phyloP scores from a whole-genome alignment of 2,113 vertebrate species.

The Fregetta grallaria region DNA sequence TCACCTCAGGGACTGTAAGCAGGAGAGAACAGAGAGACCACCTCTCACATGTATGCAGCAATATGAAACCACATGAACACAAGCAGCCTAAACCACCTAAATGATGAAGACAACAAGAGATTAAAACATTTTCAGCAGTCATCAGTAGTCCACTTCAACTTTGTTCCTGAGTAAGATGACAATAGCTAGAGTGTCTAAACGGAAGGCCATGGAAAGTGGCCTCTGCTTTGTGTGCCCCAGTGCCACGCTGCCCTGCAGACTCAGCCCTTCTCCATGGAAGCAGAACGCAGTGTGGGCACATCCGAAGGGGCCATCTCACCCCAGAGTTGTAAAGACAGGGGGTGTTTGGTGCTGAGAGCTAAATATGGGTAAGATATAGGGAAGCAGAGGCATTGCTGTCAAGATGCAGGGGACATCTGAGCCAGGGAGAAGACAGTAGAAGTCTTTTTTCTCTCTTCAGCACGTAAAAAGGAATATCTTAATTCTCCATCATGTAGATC shows the following conservation, averaged over 20 bases:
- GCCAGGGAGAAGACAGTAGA: not conserved
- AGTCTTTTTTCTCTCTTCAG: not conserved
- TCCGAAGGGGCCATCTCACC: not conserved
- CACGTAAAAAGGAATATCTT: not conserved
- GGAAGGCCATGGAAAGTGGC: not conserved
- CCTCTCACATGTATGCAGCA: not conserved
- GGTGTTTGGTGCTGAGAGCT: not conserved
- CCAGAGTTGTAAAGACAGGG: not conserved
- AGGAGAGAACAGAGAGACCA: not conserved
- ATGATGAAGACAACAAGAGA: not conserved
- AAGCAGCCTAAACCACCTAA: not conserved
- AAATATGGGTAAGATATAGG: not conserved
- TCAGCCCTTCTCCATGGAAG: not conserved
- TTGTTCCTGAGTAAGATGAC: not conserved
- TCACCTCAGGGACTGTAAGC: not conserved
- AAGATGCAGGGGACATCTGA: not conserved
- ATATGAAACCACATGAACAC: not conserved
- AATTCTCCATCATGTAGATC: not conserved
- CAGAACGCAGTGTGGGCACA: not conserved
- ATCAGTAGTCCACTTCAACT: not conserved
- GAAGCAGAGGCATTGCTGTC: not conserved
- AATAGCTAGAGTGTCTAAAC: not conserved
- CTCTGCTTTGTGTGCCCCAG: not conserved
- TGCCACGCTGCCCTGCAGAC: not conserved
- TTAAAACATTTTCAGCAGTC: not conserved